These are phyloP conservation scores for Bovichtus diacanthus DNA, from an alignment of 2,797 vertebrate species.

Conservation along the genomic window DNA sequence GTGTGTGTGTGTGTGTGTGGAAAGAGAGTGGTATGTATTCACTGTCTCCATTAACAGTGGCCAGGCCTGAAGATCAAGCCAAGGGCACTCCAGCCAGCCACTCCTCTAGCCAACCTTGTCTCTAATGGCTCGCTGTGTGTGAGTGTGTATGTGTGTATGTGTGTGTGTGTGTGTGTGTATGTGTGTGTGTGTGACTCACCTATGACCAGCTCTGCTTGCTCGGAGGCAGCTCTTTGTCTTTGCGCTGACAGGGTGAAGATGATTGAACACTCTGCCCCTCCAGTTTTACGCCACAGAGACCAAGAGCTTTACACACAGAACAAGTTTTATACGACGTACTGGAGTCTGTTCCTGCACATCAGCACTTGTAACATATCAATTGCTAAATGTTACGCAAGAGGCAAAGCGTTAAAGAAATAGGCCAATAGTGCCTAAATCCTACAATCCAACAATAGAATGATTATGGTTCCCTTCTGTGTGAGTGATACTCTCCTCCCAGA, in stretches of 20 bases:
- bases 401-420: background rate
- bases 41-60: slow-evolving; percentile 66
- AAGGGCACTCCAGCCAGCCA: slow-evolving; percentile 77
- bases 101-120: slow-evolving; percentile 47
- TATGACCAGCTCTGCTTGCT: slow-evolving; percentile 74
- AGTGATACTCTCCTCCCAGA: slow-evolving; percentile 11
- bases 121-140: slow-evolving; percentile 20
- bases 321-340: slow-evolving; percentile 21
- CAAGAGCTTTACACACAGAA: slow-evolving; percentile 34
- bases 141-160: slow-evolving; percentile 15
- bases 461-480: background rate
- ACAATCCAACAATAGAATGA: background rate
- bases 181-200: slow-evolving; percentile 65
- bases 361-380: background rate
- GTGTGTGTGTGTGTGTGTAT: slow-evolving; percentile 17
- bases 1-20: slow-evolving; percentile 17
- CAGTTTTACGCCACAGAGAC: slow-evolving; percentile 65
- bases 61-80: slow-evolving; percentile 76
- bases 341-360: slow-evolving; percentile 29
- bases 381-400: slow-evolving; percentile 1
- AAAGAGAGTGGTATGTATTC: slow-evolving; percentile 22
- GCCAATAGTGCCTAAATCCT: background rate
- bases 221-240: slow-evolving; percentile 83
- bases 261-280: slow-evolving; percentile 67
- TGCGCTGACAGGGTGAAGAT: slow-evolving; percentile 80